Evolutionary conservation across 1,140 invertebrate species (phyloP).

Genomic region (Euura saliciscinereae): DNA sequence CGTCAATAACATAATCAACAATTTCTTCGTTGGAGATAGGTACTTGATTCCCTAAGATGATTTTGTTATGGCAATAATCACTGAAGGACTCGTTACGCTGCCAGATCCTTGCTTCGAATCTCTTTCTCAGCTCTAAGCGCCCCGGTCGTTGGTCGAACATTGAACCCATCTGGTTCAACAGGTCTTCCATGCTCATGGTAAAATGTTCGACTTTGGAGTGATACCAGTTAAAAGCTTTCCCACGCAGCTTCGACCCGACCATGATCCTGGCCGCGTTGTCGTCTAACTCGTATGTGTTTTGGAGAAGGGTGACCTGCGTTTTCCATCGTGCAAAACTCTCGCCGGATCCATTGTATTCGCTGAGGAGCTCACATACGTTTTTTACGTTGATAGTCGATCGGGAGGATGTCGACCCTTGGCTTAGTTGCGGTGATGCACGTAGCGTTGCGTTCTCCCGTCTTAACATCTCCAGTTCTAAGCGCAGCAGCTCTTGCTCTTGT

Average conservation of each 20-base stretch:
- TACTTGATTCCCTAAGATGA: constrained; percentile 20
- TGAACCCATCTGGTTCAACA: not conserved
- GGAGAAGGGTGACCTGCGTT: constrained; percentile 9
- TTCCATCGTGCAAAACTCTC: too few species aligned
- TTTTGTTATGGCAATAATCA: constrained; percentile 22
- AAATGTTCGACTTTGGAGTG: constrained; percentile 22
- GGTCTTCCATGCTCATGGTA: not conserved
- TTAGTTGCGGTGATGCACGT: constrained; percentile 2
- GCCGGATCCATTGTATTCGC: too few species aligned
- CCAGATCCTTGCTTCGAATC: constrained; percentile 24
- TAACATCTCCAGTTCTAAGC: constrained; percentile 8
- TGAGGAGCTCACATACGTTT: too few species aligned
- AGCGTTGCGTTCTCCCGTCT: constrained; percentile 8
- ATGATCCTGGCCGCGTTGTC: constrained; percentile 20
- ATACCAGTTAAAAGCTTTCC: constrained; percentile 17
- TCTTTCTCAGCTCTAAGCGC: not conserved
- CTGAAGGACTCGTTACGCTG: constrained; percentile 1
- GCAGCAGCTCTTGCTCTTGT: constrained; percentile 8
- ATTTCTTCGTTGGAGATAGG: constrained; percentile 19
- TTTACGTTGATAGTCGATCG: not conserved
- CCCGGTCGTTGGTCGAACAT: constrained; percentile 17
- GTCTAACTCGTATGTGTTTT: constrained; percentile 16
- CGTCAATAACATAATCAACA: constrained; percentile 12
- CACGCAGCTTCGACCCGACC: constrained; percentile 19
- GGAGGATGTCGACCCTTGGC: not conserved